Evolutionary conservation across 2,113 vertebrate species (phyloP), one percentile per base, ranked within the genome.

Genomic region (Varanus komodoensis): DNA sequence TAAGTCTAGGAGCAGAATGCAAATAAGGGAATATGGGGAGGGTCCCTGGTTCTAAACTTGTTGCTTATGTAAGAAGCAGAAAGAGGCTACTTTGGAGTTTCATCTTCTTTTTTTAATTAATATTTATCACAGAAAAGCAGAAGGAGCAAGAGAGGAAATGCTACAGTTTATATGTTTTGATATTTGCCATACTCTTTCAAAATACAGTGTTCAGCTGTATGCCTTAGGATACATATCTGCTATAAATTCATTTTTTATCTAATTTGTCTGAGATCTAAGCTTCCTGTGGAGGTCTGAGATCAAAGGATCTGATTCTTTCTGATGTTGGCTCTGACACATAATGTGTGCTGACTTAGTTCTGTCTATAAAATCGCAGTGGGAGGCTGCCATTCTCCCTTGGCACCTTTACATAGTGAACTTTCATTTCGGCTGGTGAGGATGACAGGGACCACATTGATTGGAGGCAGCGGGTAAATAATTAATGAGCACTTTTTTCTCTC

Each of bases 241-340:
- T 98, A 97, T 98, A 99, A 99, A 99, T 99, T 98, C 98, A 99
- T 99, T 99, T 99, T 99, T 98, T 98, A 98, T 98, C 98, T 97
- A 98, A 98, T 99, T 99, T 99, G 98, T 98, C 97, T 98, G 98
- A 99, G 98, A 99, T 98, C 98, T 98, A 97, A 98, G 98, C 98
- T 98, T 99, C 98, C 98, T 98, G 97, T 98, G 97, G 98, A 98
- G 98, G 97, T 98, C 97, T 89, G 93, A 99, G 99, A 99, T 99
- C 98, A 99, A 99, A 99, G 98, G 97, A 97, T 96, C 95, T 97
- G 97, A 98, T 99, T 99, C 98, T 94, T 98, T 98, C 98, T 99
- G 98, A 99, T 98, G 99, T 99, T 79, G 97, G 98, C 98, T 96
- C 98, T 98, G 98, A 98, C 98, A 98, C 95, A 96, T 98, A 98